Base-by-base conservation (phyloP, 2,113 vertebrate genomes). In the Mustela nigripes region DNA sequence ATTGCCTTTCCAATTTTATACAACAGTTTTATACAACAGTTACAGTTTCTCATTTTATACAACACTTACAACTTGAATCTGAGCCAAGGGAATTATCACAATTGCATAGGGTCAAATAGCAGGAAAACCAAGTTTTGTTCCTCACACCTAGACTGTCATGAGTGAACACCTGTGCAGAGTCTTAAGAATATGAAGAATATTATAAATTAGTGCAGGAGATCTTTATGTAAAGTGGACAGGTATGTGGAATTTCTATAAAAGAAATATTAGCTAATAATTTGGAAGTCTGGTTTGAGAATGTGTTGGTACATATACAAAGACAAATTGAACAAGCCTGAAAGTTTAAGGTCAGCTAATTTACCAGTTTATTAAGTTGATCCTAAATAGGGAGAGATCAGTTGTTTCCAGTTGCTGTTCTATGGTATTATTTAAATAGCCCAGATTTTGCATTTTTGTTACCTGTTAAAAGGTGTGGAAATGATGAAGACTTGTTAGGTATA, bases 41-140 rank as follows among this genome's bases (percentile, higher is more conserved):
- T 91, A 67, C 48, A 82, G 50, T 50, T 50, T 50, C 67, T 62
- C 24, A 28, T 87, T 31, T 84, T 18, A 71, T 36, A 15, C 16
- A 93, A 80, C 74, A 85, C 89, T 91, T 91, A 62, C 48, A 82
- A 22, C 73, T 71, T 89, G 89, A 92, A 83, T 89, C 86, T 62
- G 78, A 95, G 89, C 21, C 1, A 2, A 36, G 69, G 53, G 86
- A 80, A 71, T 83, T 58, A 62, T 28, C 50, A 33, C n/a, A 94
- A 39, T 79, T 67, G n/a, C 24, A 60, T 11, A 71, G 31, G 94
- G 33, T 81, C 81, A 78, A 28, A 24, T 60, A 79, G 48, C 65
- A 86, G 85, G 74, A 83, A 90, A 84, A 78, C 21, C 39, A n/a
- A 53, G 10, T 85, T 91, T 89, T 82, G 36, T 89, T 93, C 16